Evolutionary conservation across 2,888 invertebrate genomes (phyloP).

Genomic region (Eupsilia transversa): DNA sequence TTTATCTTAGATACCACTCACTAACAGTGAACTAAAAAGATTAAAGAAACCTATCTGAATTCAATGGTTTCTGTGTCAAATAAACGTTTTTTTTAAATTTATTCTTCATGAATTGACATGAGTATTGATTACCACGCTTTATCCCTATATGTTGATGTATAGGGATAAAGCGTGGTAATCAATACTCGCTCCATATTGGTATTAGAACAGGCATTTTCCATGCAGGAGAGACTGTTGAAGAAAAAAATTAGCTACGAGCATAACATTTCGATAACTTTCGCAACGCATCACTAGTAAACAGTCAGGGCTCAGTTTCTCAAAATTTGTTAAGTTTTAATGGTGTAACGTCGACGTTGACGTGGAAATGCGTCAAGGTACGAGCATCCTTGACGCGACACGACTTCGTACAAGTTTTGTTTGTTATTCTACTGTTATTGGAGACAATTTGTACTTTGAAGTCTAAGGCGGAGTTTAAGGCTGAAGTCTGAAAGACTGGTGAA

Average conservation of each 20-base stretch:
- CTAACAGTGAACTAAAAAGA: background rate
- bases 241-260: background rate
- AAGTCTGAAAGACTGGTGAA: background rate
- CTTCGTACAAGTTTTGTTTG: slow-evolving; percentile 36
- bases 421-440: slow-evolving; percentile 28
- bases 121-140: no score
- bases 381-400: slow-evolving; percentile 24
- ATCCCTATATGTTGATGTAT: no score
- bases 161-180: background rate
- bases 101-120: no score
- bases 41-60: background rate
- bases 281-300: slow-evolving; percentile 17
- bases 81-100: background rate
- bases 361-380: slow-evolving; percentile 12
- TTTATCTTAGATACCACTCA: background rate
- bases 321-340: slow-evolving; percentile 49
- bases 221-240: background rate
- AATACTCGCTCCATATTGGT: background rate
- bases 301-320: slow-evolving; percentile 14
- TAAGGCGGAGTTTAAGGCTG: background rate
- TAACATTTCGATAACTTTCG: background rate
- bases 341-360: slow-evolving; percentile 21
- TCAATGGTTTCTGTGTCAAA: background rate
- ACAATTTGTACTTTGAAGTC: slow-evolving; percentile 22
- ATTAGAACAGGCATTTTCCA: background rate